phyloP scores from a whole-genome alignment of 2,113 vertebrate species.

The Psophia crepitans region DNA sequence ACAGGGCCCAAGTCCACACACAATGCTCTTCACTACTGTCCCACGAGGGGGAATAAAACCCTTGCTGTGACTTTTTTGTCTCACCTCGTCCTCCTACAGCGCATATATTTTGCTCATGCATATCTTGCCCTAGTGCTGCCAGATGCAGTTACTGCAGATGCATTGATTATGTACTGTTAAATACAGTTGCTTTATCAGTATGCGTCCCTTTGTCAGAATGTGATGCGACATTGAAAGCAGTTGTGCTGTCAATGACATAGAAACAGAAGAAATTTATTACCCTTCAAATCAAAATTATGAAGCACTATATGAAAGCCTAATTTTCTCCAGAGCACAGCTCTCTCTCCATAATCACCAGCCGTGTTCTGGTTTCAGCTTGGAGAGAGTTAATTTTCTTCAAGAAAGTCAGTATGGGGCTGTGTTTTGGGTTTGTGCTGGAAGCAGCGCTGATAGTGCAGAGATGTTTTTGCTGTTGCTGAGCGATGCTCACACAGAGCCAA shows the following conservation, averaged over 20 bases:
- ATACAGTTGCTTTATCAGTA: neutral
- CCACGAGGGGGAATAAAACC: neutral
- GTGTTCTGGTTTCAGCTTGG: too few relatives aligned
- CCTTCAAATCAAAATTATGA: neutral
- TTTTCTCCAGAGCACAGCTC: neutral
- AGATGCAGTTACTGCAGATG: neutral
- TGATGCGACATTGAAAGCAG: neutral
- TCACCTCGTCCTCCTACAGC: neutral
- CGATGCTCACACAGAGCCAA: too few relatives aligned
- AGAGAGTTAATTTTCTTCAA: too few relatives aligned
- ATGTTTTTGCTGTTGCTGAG: too few relatives aligned
- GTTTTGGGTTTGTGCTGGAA: too few relatives aligned
- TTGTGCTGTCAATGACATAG: neutral
- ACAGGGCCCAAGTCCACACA: neutral
- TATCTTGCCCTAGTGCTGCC: neutral
- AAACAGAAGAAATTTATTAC: neutral
- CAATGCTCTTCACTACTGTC: neutral
- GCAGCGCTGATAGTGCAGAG: too few relatives aligned
- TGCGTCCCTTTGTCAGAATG: neutral
- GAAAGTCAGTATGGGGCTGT: too few relatives aligned
- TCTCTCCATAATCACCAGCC: neutral
- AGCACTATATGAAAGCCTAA: neutral
- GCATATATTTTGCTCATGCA: neutral
- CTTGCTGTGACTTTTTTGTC: neutral
- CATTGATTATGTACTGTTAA: neutral